Evolutionary conservation across 2,888 invertebrate species (phyloP), one percentile per base, ranked within the genome.

Genomic region (Antitype chi): DNA sequence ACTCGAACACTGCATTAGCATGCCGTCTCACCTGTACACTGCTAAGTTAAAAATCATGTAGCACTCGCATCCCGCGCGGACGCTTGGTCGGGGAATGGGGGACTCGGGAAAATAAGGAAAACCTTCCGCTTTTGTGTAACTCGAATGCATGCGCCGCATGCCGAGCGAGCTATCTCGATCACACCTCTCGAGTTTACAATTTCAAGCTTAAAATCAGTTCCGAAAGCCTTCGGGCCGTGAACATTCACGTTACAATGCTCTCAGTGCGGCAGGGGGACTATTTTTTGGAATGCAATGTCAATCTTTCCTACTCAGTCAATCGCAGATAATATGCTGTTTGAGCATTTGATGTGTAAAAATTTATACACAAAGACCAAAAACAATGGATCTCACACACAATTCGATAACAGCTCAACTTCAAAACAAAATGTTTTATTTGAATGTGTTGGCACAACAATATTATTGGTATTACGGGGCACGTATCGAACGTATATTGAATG

Each of bases 31-130:
- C 94, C 94, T 94, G 93, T 89, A 88, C 86, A 88, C 89, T 86
- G 91, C 89, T 96, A 96, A 96, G 96, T 96, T 94, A 94, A 95
- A 96, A 96, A 93, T 93, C 95, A 90, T 96, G 96, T 96, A 93
- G 91, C 91, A 86, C 90, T 90, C 90, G 82, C 88, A 90, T 94
- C 92, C 93, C 93, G 88, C 90, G 91, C 89, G 94, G 91, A 91
- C 91, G 92, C 85, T 84, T 84, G 91, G 79, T 85, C 81, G 86
- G 82, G 88, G 90, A 93, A 93, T 91, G 87, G 90, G 88, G 89
- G 82, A 85, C 89, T 90, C 86, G 77, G 84, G 88, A 92, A 94
- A 93, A 94, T 93, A 93, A 92, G 92, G 90, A 91, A 93, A 92
- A 90, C 89, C 90, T 90, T 90, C 89, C 89, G 90, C 91, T 92